Base-by-base conservation (phyloP, 1,140 invertebrate species). In the Laupala kohalensis region DNA sequence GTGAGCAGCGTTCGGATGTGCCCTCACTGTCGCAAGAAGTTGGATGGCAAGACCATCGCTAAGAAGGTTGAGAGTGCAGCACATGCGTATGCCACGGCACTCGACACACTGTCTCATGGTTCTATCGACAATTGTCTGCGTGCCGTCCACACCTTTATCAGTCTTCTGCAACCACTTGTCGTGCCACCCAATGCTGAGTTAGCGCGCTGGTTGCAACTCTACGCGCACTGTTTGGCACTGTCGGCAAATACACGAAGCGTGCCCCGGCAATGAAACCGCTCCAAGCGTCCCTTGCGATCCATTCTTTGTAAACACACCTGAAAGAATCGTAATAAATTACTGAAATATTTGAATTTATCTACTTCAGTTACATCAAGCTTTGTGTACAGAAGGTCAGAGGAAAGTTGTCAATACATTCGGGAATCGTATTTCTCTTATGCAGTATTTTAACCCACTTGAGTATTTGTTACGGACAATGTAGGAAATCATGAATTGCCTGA, bases 191-290 rank as follows among this genome's bases (percentile, higher is more conserved):
- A 70, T 27, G 37, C 30, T 25, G 5, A 25, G 9, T 64, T 72
- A 6, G 66, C 69, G 25, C 27, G 25, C 9, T 69, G 53, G 12
- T 68, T 63, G 27, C 67, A 72, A 26, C 30, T 26, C 6, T 19
- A 70, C 24, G 28, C 64, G 12, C 69, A 63, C 24, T 72, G 72
- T 27, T 72, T 67, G 72, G 69, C 24, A 9, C 26, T 72, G 27
- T 15, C 24, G 19, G 71, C 25, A 0, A 71, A 71, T 23, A 68
- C 67, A 12, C 27, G 12, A 12, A 23, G 9, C 25, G 24, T 27
- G 29, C 67, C 24, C n/a, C n/a, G 28, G n/a, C n/a, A 67, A 28
- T 25, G 26, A 25, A 4, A 28, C 67, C 13, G 26, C 37, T 9
- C 37, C 37, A 19, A 53, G 19, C 37, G 1, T 53, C 37, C 37